Evolutionary conservation across 2,797 vertebrate genomes (phyloP), one percentile per base, ranked within the genome.

Genomic region (Harpagifer antarcticus): DNA sequence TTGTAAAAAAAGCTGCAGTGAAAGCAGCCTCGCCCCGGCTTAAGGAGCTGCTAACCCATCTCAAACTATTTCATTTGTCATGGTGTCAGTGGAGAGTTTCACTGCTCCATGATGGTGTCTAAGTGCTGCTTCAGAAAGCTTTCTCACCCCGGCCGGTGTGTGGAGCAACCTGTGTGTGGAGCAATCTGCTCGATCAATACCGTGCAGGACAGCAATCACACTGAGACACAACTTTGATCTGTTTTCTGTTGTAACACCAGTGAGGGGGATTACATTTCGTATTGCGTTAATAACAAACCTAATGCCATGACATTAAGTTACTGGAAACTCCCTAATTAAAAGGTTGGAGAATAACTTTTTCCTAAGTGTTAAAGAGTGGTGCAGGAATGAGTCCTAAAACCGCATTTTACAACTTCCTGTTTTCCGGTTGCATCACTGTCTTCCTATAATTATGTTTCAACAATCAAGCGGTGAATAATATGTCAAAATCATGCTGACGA

Each of bases 1-100:
- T 55, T 82, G 63, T 69, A 76, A 77, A 77, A 77, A 9, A 9
- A 64, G 57, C 58, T 71, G 73, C 67, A 79, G 79, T 69, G 65
- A 64, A 68, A 71, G 60, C 60, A 56, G 74, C 72, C 67, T 81
- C 58, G 44, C 54, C 57, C 64, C 5, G 3, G 74, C 53, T 80
- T 74, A 76, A 86, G 62, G 65, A 82, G 80, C 76, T 72, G 70
- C 68, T 79, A 86, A 88, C 76, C 74, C 62, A 80, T 80, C 74
- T 71, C 76, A 83, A 85, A 88, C 77, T 69, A 81, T 87, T 84
- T 83, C 44, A 78, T 82, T 84, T 82, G 81, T 84, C 83, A 79
- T 43, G 17, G 81, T 77, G 81, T 82, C 74, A 78, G 58, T 19
- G 50, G 53, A 78, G 72, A 77, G 58, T 75, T 82, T 68, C 72